Conservation (phyloP, 2,113 vertebrate species). For the Zapus hudsonius region DNA sequence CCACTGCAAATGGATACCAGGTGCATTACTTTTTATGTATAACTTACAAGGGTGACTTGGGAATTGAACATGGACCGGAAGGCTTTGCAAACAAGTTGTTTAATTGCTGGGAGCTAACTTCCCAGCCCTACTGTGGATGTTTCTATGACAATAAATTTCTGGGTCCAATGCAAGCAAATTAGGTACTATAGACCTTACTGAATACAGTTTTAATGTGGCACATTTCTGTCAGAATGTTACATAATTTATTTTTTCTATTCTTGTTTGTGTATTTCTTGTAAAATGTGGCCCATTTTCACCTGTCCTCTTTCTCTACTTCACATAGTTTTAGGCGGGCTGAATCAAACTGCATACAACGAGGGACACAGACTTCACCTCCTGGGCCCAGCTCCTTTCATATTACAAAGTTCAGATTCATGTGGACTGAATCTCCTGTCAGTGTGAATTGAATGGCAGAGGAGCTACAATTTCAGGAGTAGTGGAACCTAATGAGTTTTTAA, state of each 20-base stretch:
- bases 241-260: conserved; percentile 38
- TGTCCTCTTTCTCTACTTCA: background rate
- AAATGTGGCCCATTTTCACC: background rate
- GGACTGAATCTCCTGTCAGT: background rate
- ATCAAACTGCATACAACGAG: background rate
- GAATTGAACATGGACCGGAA: no score
- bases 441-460: conserved; percentile 19
- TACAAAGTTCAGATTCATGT: conserved; percentile 1
- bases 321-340: background rate
- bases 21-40: no score
- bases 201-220: background rate
- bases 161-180: background rate
- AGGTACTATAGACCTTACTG: background rate
- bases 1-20: no score
- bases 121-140: no score
- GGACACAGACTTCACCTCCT: background rate
- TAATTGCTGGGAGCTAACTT: no score
- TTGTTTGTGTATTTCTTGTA: background rate
- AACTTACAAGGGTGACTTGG: no score
- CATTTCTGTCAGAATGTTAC: conserved; percentile 11
- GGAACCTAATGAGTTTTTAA: background rate
- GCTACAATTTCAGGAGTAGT: background rate
- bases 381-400: background rate
- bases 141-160: background rate
- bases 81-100: no score